phyloP scores from a whole-genome alignment of 2,797 vertebrate species.

The Ctenopoma kingsleyae region DNA sequence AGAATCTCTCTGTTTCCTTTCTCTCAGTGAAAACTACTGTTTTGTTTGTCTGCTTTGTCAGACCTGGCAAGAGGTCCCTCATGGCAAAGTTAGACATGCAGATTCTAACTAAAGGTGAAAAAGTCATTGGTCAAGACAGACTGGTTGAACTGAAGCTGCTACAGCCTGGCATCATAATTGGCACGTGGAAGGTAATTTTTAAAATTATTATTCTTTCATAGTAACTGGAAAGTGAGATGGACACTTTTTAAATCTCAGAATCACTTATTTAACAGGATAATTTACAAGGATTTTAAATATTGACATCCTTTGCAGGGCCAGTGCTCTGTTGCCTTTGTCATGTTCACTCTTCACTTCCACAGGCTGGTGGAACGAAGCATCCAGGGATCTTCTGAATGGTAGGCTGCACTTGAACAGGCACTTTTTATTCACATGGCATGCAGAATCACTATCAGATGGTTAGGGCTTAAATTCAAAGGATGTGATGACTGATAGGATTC shows the following conservation, averaged over 20 bases:
- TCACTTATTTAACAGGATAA: background rate
- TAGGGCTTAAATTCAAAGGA: conserved; percentile 29
- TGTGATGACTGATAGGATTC: conserved; percentile 31
- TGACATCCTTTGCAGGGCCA: conserved; percentile 69
- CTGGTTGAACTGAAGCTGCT: conserved; percentile 84
- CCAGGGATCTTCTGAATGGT: conserved; percentile 86
- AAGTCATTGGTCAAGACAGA: conserved; percentile 82
- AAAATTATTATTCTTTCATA: conserved; percentile 4
- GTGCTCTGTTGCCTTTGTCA: conserved; percentile 87
- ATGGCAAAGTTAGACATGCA: conserved; percentile 82
- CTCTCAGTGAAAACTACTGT: conserved; percentile 22
- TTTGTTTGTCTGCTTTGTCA: conserved; percentile 61
- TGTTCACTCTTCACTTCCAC: conserved; percentile 90
- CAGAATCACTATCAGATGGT: conserved; percentile 29
- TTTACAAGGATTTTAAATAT: background rate
- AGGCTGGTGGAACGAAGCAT: conserved; percentile 90
- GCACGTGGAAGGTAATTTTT: conserved; percentile 90
- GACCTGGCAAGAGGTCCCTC: conserved; percentile 86
- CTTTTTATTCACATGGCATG: conserved; percentile 25
- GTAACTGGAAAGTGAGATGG: background rate
- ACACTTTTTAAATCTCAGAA: background rate
- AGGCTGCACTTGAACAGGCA: conserved; percentile 57
- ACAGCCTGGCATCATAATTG: conserved; percentile 86
- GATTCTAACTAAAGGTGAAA: conserved; percentile 60
- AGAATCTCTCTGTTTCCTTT: conserved; percentile 17